Base-by-base conservation (phyloP, 2,888 invertebrate genomes). In the Patella depressa region DNA sequence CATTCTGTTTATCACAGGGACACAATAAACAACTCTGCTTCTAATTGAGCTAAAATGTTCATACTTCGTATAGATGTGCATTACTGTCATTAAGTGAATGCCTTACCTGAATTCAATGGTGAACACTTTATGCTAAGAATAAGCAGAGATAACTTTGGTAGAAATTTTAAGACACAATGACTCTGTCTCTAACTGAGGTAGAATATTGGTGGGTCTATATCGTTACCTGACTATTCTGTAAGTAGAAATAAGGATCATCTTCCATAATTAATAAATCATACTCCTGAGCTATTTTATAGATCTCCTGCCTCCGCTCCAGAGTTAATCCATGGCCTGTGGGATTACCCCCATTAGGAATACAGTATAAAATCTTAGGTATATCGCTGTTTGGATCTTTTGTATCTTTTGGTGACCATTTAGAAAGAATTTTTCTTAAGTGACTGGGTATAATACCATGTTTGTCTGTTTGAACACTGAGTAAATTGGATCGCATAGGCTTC, bases 231-330 rank as follows among this genome's bases (percentile, higher is more conserved):
- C 79, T 80, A 90, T 95, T 96, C 89, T 95, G 95, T 87, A 96
- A 92, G 88, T 95, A 96, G 91, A 94, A 95, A 87, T 96, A 96
- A 0, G 96, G 95, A 90, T 96, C 96, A 87, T 96, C 96, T 89
- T 96, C 96, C 11, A 96, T 87, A 75, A 96, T 95, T 12, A 96
- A 87, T 57, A 96, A 94, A 91, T 96, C 94, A 89, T 95, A 95
- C 89, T 94, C 93, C 91, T 95, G 95, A 72, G 95, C 95, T 81
- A 96, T 93, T 81, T 94, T 93, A 88, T 96, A 96, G 71, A 96
- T 94, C 90, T 94, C 93, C 80, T 93, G 93, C 79, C 95, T 93
- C 81, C 96, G 93, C 19, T 94, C 93, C 71, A 94, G 92, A 0
- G 95, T 93, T 76, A 95, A 92, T 0, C 95, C 94, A 0, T 94